phyloP scores from a whole-genome alignment of 2,888 invertebrate species.

The Eupithecia vulgata region DNA sequence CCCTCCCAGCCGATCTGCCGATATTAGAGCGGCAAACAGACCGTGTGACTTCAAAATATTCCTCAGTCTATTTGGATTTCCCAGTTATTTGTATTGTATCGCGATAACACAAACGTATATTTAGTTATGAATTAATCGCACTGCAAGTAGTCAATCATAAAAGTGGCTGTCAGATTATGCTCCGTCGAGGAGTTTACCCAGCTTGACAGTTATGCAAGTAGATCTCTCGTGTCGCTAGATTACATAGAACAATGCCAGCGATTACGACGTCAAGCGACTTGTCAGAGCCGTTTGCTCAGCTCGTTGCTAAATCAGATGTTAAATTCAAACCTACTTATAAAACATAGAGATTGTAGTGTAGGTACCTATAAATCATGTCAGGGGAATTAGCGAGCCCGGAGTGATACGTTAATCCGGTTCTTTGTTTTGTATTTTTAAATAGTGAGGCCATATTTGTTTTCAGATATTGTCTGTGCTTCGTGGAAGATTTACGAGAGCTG shows the following conservation, averaged over 20 bases:
- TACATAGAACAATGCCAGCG: constrained; percentile 79
- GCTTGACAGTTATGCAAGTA: constrained; percentile 79
- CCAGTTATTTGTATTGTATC: constrained; percentile 68
- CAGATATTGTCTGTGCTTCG: constrained; percentile 78
- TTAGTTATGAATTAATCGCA: constrained; percentile 69
- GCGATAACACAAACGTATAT: constrained; percentile 65
- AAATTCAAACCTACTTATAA: constrained; percentile 69
- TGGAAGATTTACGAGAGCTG: constrained; percentile 80
- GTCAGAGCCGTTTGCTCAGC: constrained; percentile 66
- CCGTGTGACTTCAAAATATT: constrained; percentile 61
- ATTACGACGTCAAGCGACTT: constrained; percentile 78
- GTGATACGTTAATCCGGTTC: constrained; percentile 82
- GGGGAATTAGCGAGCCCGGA: constrained; percentile 68
- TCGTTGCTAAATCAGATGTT: constrained; percentile 79
- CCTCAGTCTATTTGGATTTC: constrained; percentile 66
- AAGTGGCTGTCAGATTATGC: constrained; percentile 77
- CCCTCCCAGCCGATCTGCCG: constrained; percentile 27
- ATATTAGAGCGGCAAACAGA: constrained; percentile 59
- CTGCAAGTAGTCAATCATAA: constrained; percentile 72
- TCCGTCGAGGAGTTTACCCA: constrained; percentile 70
- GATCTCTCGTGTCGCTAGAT: constrained; percentile 78
- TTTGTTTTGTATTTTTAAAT: constrained; percentile 83
- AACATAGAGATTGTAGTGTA: constrained; percentile 65
- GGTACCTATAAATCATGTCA: constrained; percentile 77
- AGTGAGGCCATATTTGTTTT: constrained; percentile 82